phyloP scores from a whole-genome alignment of 2,113 vertebrate species.

The Eulemur macaco region DNA sequence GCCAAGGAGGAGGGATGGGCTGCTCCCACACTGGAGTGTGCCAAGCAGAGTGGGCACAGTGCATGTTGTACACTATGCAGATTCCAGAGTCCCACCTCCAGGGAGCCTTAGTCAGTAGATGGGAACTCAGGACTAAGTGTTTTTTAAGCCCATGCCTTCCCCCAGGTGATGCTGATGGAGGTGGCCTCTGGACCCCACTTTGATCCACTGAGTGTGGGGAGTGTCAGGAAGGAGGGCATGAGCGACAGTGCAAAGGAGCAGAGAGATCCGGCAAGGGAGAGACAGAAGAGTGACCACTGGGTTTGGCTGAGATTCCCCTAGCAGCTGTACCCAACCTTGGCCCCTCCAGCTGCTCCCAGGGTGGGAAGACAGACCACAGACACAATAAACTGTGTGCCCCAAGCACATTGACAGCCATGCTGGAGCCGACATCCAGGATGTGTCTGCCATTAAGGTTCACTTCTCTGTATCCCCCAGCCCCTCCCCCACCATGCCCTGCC shows the following conservation, averaged over 20 bases:
- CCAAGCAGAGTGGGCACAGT: not conserved
- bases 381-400: not conserved
- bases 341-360: not conserved
- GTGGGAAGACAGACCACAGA: not conserved
- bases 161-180: not conserved
- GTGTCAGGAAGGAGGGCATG: too few relatives aligned
- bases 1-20: not conserved
- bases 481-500: too few relatives aligned
- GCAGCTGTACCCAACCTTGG: not conserved
- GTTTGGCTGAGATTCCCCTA: not conserved
- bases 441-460: not conserved
- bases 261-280: not conserved
- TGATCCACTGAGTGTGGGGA: not conserved
- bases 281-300: not conserved
- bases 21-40: not conserved
- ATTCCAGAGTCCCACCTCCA: not conserved
- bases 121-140: not conserved
- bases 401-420: not conserved
- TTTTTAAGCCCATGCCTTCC: not conserved
- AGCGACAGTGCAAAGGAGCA: not conserved
- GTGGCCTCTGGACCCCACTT: not conserved
- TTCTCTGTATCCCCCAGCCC: not conserved
- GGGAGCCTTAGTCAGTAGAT: not conserved
- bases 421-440: too few relatives aligned
- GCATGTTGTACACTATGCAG: not conserved